Conservation (phyloP, 2,888 invertebrate genomes). For the Plagodis pulveraria region DNA sequence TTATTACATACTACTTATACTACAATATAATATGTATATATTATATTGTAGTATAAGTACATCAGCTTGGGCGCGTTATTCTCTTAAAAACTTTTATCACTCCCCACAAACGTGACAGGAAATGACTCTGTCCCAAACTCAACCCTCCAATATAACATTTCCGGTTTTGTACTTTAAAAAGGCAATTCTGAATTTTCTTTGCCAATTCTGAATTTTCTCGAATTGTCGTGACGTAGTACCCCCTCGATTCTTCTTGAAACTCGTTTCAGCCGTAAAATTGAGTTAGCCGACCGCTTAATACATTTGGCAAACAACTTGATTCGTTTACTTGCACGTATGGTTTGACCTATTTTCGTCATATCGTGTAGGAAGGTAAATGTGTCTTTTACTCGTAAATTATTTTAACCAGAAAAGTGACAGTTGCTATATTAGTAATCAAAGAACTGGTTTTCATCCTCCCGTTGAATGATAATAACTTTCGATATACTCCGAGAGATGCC, state of each 20-base stretch:
- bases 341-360: conserved; percentile 21
- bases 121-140: conserved; percentile 21
- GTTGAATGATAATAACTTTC: too few species aligned
- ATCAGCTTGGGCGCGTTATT: not conserved
- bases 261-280: conserved; percentile 71
- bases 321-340: conserved; percentile 34
- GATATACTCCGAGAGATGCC: too few species aligned
- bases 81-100: not conserved
- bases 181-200: conserved; percentile 28
- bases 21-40: too few species aligned
- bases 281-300: conserved; percentile 69
- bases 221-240: conserved; percentile 24
- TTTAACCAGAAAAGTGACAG: not conserved
- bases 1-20: too few species aligned
- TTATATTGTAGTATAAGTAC: too few species aligned
- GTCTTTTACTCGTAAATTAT: not conserved
- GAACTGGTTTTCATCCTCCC: too few species aligned
- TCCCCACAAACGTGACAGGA: conserved; percentile 16
- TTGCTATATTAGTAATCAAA: not conserved
- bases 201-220: conserved; percentile 7
- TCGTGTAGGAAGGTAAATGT: not conserved
- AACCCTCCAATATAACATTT: conserved; percentile 28
- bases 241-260: conserved; percentile 37
- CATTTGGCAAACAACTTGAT: conserved; percentile 65
- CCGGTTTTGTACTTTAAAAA: conserved; percentile 33